phyloP scores from a whole-genome alignment of 2,797 vertebrate species.

The Enoplosus armatus region DNA sequence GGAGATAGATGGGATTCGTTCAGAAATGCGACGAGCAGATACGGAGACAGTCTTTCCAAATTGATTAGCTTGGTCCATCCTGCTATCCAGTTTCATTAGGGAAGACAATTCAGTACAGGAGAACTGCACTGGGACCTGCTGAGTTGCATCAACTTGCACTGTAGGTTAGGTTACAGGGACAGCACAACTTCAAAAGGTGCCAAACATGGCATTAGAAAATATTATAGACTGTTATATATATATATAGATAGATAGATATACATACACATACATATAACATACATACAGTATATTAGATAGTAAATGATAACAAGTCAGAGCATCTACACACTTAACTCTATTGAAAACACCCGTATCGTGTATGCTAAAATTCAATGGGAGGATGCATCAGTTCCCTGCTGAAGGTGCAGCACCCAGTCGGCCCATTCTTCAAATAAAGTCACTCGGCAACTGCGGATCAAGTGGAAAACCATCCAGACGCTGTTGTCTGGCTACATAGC shows the following conservation, averaged over 20 bases:
- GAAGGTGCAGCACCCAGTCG: too few species aligned
- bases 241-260: too few species aligned
- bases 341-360: too few species aligned
- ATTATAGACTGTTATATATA: too few species aligned
- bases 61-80: neutral
- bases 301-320: too few species aligned
- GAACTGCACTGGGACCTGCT: neutral
- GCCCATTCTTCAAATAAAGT: too few species aligned
- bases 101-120: neutral
- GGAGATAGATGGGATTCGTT: neutral
- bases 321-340: too few species aligned
- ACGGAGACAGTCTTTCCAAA: neutral
- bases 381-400: too few species aligned
- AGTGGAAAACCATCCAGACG: neutral
- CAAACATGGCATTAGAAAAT: too few species aligned
- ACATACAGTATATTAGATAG: neutral
- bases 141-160: neutral
- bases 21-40: neutral
- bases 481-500: neutral
- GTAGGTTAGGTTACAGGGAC: too few species aligned
- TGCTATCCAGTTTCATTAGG: neutral
- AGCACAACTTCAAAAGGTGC: too few species aligned
- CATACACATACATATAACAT: neutral
- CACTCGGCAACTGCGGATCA: neutral
- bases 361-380: too few species aligned